Conservation (phyloP, 2,797 vertebrate species). For the Lepilemur septentrionalis region DNA sequence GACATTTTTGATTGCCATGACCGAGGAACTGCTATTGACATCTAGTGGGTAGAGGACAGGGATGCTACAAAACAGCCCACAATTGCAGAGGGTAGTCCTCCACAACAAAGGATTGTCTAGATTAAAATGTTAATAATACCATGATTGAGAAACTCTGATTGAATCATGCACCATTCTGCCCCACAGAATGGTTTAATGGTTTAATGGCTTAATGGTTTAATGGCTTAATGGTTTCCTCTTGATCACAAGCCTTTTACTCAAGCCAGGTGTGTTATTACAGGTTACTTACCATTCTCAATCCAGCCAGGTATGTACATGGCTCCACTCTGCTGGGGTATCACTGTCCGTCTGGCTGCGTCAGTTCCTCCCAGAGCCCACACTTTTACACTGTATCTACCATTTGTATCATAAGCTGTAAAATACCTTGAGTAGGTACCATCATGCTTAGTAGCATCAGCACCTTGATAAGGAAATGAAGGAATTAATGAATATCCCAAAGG, state of each 20-base stretch:
- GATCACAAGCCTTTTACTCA: neutral
- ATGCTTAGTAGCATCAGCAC: slow-evolving; percentile 75
- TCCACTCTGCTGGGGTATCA: slow-evolving; percentile 5
- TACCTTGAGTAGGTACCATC: slow-evolving; percentile 83
- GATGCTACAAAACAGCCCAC: neutral
- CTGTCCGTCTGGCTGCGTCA: neutral
- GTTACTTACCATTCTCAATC: slow-evolving; percentile 81
- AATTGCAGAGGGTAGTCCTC: neutral
- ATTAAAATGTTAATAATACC: neutral
- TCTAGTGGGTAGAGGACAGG: neutral
- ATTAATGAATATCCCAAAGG: slow-evolving; percentile 35
- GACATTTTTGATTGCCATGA: neutral
- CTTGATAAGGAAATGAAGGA: slow-evolving; percentile 60
- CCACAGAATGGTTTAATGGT: neutral
- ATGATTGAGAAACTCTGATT: neutral
- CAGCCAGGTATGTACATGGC: slow-evolving; percentile 81
- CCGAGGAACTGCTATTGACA: neutral
- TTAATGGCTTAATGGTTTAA: neutral
- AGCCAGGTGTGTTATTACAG: neutral
- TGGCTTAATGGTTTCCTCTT: neutral
- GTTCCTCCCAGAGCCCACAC: slow-evolving; percentile 73
- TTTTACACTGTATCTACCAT: slow-evolving; percentile 81
- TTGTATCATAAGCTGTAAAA: slow-evolving; percentile 71
- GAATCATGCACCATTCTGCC: neutral
- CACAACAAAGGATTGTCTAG: neutral